Evolutionary conservation across 2,797 vertebrate species (phyloP), one percentile per base, ranked within the genome.

Genomic region (Bradypodion ventrale): DNA sequence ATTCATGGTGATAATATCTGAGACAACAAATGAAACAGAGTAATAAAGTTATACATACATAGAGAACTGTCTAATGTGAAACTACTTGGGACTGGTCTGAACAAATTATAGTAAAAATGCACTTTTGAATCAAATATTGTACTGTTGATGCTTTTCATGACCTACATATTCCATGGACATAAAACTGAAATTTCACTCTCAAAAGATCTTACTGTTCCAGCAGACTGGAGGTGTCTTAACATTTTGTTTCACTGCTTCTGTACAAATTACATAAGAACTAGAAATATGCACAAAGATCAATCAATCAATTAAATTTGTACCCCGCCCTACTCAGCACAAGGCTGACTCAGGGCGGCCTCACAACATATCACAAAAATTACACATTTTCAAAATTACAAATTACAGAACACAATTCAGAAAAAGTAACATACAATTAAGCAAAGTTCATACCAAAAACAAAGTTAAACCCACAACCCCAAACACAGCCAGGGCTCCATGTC

Each of bases 81-180:
- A 21, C 52, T 65, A 21, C 23, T 42, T 52, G 16, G 32, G 52
- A 35, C 8, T 73, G 4, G 19, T 79, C 46, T 66, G 25, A 75
- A 66, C 25, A 65, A 56, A 3, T 66, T 75, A 37, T 62, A 37
- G 6, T 49, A 85, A 19, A 79, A 73, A 66, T 65, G 9, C 35
- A 42, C 46, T 32, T 68, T 9, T 80, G 49, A 80, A 56, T 73
- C 62, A 32, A 27, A 21, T 49, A 62, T 19, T 25, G 37, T 78
- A 25, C 29, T 1, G 23, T 73, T 60, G 46, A 49, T 49, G 75
- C 0, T 52, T 37, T 75, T 87, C 87, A 75, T 76, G 46, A 8
- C 83, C 69, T 84, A 87, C 49, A 68, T 91, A 79, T 56, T 68
- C 83, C 79, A 66, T 70, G 21, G 12, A 23, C 69, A 87, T 85